phyloP scores from a whole-genome alignment of 2,797 vertebrate genomes.

The Enteromius radiatus region DNA sequence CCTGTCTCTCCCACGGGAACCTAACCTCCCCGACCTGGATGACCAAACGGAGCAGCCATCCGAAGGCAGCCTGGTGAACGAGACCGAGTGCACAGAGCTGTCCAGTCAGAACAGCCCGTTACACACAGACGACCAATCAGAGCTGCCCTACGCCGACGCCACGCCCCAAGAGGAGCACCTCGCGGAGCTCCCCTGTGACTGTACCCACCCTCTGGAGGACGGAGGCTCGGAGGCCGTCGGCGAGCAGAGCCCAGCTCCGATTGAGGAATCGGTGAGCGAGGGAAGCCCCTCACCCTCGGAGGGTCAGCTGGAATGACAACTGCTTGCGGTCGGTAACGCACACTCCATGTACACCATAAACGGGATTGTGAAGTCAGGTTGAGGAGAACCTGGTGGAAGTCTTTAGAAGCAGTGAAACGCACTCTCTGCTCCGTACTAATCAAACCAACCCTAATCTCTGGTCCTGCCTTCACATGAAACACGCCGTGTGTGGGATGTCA shows the following conservation, averaged over 20 bases:
- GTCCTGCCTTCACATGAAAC: constrained; percentile 25
- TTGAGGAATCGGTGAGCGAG: constrained; percentile 67
- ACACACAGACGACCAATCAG: constrained; percentile 72
- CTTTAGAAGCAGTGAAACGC: constrained; percentile 40
- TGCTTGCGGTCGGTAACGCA: constrained; percentile 26
- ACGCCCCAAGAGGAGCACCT: constrained; percentile 76
- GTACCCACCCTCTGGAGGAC: constrained; percentile 66
- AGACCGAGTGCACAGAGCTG: constrained; percentile 63
- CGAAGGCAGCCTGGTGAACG: constrained; percentile 69
- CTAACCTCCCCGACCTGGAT: constrained; percentile 70
- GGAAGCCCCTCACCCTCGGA: constrained; percentile 72
- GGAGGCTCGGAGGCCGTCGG: constrained; percentile 52
- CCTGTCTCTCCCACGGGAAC: constrained; percentile 87
- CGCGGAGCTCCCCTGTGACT: constrained; percentile 78
- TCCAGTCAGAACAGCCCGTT: constrained; percentile 66
- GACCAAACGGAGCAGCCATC: constrained; percentile 71
- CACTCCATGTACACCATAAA: constrained; percentile 55
- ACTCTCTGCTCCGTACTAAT: constrained; percentile 35
- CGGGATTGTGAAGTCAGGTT: constrained; percentile 48
- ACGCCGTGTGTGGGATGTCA: constrained; percentile 39
- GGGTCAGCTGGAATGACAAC: constrained; percentile 79
- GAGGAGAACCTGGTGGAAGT: constrained; percentile 30
- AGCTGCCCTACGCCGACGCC: constrained; percentile 56
- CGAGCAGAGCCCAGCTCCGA: constrained; percentile 57
- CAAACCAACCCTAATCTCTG: constrained; percentile 57